Evolutionary conservation across 2,113 vertebrate species (phyloP), one percentile per base, ranked within the genome.

Genomic region (Sardina pilchardus): DNA sequence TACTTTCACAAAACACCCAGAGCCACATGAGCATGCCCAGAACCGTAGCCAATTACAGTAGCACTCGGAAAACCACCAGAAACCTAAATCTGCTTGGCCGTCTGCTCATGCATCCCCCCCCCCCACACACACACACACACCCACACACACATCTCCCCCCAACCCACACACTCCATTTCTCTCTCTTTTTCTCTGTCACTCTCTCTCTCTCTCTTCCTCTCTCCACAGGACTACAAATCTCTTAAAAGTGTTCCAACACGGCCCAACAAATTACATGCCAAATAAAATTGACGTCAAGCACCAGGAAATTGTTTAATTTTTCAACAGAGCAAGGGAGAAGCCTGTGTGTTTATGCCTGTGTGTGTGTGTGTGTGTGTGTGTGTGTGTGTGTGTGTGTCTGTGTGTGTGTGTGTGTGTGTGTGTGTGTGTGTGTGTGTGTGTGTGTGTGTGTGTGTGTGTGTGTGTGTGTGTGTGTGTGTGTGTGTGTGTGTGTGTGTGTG

Each of bases 1-100:
- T 84, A 82, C 83, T 81, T 88, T 82, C 36, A 21, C 63, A 71
- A 71, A 71, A 71, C 63, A 71, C 26, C 63, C 63, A 71, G 63
- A 14, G 14, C 63, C 63, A 71, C 63, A 34, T 71, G 26, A 34
- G 63, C 63, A 24, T 44, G 80, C 80, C 78, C 81, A 67, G 86
- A 71, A 71, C 1, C 16, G 63, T 14, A 86, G 83, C 83, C 83
- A 82, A 83, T 86, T 84, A 80, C 83, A 71, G 63, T 86, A 44
- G 26, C 84, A 81, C 59, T 81, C 80, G 67, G 78, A 81, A 86
- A 85, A 67, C 81, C 44, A 71, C 63, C 63, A 67, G 30, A 81
- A 50, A 53, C 83, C 87, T 91, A 91, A 90, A 91, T 92, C 84
- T 87, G 86, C 81, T 82, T 83, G 81, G 44, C 82, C 24, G 26